Conservation (phyloP, 2,797 vertebrate species). For the Pyrocephalus nanus region DNA sequence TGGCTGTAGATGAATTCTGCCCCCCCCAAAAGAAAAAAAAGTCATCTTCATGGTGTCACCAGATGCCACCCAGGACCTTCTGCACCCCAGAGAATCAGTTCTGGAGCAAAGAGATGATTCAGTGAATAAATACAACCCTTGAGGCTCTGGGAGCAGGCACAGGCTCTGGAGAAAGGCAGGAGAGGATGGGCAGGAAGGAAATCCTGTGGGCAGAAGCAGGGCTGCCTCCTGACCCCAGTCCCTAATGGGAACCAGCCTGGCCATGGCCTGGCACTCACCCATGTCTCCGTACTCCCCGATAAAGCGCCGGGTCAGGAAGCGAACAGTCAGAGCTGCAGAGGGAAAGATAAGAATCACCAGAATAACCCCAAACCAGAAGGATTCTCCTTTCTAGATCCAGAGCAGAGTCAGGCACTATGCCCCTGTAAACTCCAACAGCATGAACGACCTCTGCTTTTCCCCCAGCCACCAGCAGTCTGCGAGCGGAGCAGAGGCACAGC, state of each 20-base stretch:
- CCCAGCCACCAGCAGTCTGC: neutral
- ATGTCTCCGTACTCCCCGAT: slow-evolving; percentile 91
- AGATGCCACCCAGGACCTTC: neutral
- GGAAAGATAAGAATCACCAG: neutral
- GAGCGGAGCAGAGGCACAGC: neutral
- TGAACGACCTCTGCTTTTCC: neutral
- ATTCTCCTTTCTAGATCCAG: neutral
- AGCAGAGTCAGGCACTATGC: neutral
- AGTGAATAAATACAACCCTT: neutral
- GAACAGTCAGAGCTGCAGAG: slow-evolving; percentile 84
- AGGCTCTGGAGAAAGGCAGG: neutral
- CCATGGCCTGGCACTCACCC: slow-evolving; percentile 72
- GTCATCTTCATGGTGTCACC: neutral
- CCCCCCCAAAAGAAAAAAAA: neutral
- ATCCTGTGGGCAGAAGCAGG: neutral
- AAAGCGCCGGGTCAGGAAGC: slow-evolving; percentile 88
- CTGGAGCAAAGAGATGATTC: neutral
- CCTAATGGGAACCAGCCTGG: neutral
- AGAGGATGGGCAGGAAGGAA: neutral
- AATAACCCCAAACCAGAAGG: neutral
- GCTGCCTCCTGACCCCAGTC: neutral
- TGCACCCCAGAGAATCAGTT: neutral
- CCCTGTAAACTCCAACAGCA: neutral
- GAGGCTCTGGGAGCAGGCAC: neutral
- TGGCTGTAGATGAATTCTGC: slow-evolving; percentile 89